Conservation (phyloP, 2,797 vertebrate species). For the Rhynchotus rufescens region DNA sequence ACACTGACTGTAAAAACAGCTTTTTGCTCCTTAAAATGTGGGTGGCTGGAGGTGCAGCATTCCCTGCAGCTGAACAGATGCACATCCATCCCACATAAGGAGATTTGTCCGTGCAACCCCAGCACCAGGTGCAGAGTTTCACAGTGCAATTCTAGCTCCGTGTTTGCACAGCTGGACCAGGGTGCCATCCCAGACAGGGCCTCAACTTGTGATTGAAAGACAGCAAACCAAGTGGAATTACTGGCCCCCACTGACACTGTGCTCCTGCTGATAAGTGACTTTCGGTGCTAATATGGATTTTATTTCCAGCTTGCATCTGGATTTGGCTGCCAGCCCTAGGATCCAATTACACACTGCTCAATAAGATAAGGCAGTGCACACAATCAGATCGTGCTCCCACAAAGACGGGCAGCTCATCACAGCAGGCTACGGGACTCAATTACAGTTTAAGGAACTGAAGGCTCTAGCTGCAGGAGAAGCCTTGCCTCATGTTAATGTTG, state of each 20-base stretch:
- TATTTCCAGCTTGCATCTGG: conserved; percentile 20
- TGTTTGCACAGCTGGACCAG: not conserved
- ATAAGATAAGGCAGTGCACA: not conserved
- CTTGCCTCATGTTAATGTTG: not conserved
- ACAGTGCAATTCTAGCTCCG: not conserved
- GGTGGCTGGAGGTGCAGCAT: not conserved
- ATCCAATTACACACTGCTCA: conserved; percentile 25
- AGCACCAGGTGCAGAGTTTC: not conserved
- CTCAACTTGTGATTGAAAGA: not conserved
- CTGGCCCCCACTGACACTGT: not conserved
- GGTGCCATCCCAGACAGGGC: not conserved
- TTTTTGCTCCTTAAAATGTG: not conserved
- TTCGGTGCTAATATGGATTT: not conserved
- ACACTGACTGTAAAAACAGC: not conserved
- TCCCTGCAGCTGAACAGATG: not conserved
- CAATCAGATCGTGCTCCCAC: not conserved
- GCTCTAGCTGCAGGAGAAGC: not conserved
- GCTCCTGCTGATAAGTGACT: not conserved
- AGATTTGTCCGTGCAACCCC: not conserved
- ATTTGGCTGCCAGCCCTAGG: conserved; percentile 36
- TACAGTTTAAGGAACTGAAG: not conserved
- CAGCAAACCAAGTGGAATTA: not conserved
- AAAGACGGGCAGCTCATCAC: not conserved
- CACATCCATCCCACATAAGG: not conserved
- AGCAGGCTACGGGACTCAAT: not conserved